Evolutionary conservation across 2,797 vertebrate genomes (phyloP), one percentile per base, ranked within the genome.

Genomic region (Sardinella longiceps): DNA sequence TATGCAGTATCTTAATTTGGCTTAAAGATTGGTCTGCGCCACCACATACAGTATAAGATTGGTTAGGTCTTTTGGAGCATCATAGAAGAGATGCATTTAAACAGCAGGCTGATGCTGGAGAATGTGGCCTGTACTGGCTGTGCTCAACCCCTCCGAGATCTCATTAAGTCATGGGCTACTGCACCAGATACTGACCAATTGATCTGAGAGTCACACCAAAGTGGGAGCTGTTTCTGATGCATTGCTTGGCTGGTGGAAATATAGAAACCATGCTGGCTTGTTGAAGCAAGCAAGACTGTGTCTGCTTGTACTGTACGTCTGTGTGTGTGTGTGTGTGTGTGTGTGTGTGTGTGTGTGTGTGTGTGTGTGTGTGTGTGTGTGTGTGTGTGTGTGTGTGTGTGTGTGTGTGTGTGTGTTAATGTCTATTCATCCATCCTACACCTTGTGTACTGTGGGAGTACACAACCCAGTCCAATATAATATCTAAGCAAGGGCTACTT

Each of bases 131-230:
- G n/a, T n/a, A n/a, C n/a, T n/a, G 82, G 82, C 84, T 87, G 85
- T 25, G 70, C 86, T 87, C 88, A 81, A 77, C 87, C 91, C 39
- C 87, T 91, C 85, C 28, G 92, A 93, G 93, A 93, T 88, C 92
- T 94, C 91, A 94, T 94, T 94, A 94, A 88, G 70, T 39, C 70
- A 77, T 11, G 88, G 85, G 90, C 90, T 90, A 92, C 91, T 86
- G 91, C 84, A 74, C 91, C 91, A 91, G 87, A 77, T 86, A 89
- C 91, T 88, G 92, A 89, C 90, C 91, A 91, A 90, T 93, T 92
- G 89, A 94, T 91, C 91, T 88, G 90, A 82, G 87, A 88, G 89
- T 90, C 92, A 90, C 90, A 85, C 91, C 89, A 53, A 50, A 20
- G 81, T 28, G 2, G 80, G 30, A 20, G 81, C 39, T 7, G 80